phyloP scores from a whole-genome alignment of 2,113 vertebrate species.

The Cepphus grylle region DNA sequence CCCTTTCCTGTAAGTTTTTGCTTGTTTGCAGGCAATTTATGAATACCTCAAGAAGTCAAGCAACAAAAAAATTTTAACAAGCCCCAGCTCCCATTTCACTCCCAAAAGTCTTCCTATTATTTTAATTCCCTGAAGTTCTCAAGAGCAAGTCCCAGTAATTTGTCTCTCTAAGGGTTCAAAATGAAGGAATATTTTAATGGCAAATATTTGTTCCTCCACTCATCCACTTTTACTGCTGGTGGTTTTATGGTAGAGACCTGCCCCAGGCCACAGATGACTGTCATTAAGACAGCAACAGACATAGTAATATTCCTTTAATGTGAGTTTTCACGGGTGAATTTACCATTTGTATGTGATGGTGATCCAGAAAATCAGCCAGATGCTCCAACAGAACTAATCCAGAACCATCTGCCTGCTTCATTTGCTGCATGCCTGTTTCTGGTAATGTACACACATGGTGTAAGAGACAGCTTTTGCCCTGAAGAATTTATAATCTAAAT shows the following conservation, averaged over 20 bases:
- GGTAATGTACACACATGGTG: not conserved
- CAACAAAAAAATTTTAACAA: not conserved
- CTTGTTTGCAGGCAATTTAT: conserved; percentile 60
- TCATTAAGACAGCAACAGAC: conserved; percentile 32
- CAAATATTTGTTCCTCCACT: conserved; percentile 23
- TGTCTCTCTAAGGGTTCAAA: conserved; percentile 11
- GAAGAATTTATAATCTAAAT: conserved; percentile 42
- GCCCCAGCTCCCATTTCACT: not conserved
- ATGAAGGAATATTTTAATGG: conserved; percentile 18
- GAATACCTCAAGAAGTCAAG: conserved; percentile 45
- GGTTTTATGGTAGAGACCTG: conserved; percentile 30
- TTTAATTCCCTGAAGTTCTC: conserved; percentile 15
- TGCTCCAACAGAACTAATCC: conserved; percentile 43
- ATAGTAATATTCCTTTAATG: conserved; percentile 36
- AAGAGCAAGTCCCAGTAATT: not conserved
- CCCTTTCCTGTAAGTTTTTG: conserved; percentile 49
- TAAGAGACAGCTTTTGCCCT: conserved; percentile 32
- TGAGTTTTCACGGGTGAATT: conserved; percentile 24
- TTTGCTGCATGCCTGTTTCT: conserved; percentile 20
- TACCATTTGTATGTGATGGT: conserved; percentile 14
- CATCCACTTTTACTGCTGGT: conserved; percentile 30
- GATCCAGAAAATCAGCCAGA: conserved; percentile 54
- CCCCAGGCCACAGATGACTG: conserved; percentile 42
- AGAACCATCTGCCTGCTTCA: conserved; percentile 54
- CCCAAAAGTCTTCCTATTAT: not conserved